Evolutionary conservation across 1,140 invertebrate species (phyloP).

Genomic region (Conus ventricosus): DNA sequence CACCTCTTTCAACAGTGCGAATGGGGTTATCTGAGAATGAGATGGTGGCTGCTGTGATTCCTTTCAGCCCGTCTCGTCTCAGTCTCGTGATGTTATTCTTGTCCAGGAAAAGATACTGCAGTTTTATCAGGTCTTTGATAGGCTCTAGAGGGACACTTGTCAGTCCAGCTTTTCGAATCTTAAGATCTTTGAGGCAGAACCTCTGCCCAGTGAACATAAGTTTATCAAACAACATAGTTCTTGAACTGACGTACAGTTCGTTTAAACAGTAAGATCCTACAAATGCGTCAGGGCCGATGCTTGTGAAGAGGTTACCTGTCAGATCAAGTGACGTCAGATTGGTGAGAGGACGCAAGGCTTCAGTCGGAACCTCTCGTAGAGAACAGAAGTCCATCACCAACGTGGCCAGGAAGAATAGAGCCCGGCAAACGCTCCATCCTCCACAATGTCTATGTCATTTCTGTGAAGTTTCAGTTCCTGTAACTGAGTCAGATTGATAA

Average conservation of each 20-base stretch:
- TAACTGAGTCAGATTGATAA: conserved; percentile 16
- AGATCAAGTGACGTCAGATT: conserved; percentile 29
- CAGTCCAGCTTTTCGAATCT: conserved; percentile 22
- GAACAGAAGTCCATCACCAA: conserved; percentile 25
- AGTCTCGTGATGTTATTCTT: conserved; percentile 35
- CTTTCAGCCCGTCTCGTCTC: conserved; percentile 5
- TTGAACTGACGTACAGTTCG: conserved; percentile 30
- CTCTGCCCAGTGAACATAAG: conserved; percentile 38
- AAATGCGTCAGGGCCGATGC: conserved; percentile 22
- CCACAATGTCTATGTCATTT: conserved; percentile 18
- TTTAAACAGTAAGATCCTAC: conserved; percentile 25
- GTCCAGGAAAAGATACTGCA: conserved; percentile 34
- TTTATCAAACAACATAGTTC: conserved; percentile 21
- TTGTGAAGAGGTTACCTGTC: conserved; percentile 22
- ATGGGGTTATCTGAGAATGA: conserved; percentile 30
- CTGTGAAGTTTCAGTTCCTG: conserved; percentile 16
- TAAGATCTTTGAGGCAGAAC: conserved; percentile 34
- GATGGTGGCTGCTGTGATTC: conserved; percentile 26
- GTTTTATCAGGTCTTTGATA: conserved; percentile 14
- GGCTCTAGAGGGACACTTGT: conserved; percentile 26
- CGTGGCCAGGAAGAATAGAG: conserved; percentile 19
- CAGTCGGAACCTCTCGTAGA: conserved; percentile 7
- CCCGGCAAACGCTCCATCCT: conserved; percentile 28
- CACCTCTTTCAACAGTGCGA: conserved; percentile 18
- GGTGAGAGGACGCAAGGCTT: conserved; percentile 20